Evolutionary conservation across 23 tunicate species (phyloP), one percentile per base, ranked within the genome.

Genomic region (Ascidia mentula): DNA sequence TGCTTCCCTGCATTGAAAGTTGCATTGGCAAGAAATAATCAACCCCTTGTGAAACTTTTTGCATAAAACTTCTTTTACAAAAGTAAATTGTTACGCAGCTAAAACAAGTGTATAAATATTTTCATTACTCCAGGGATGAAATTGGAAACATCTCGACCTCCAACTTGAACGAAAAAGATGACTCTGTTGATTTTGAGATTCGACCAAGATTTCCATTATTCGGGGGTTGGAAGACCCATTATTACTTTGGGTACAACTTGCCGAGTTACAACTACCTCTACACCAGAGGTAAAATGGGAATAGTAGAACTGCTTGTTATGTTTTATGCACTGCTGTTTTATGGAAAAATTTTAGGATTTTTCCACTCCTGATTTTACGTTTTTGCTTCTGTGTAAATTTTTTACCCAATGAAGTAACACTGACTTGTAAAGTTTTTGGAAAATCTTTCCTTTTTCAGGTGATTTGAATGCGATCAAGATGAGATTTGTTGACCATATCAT

Each of bases 91-190:
- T n/a, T n/a, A n/a, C n/a, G n/a, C n/a, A n/a, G n/a, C n/a, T n/a
- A n/a, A n/a, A n/a, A n/a, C n/a, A n/a, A n/a, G n/a, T n/a, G n/a
- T n/a, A n/a, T n/a, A n/a, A n/a, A n/a, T n/a, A n/a, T n/a, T n/a
- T n/a, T n/a, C n/a, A n/a, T n/a, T n/a, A n/a, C 34, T 36, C 5
- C 53, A 82, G 99, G 32, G 99, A 95, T 79, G 89, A 89, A 53
- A 95, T 95, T 70, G 99, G 99, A 31, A 95, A 95, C 84, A 95
- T 95, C 28, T 95, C 99, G 32, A 95, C 99, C 4, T 95, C 99
- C 15, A 87, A 89, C 74, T 80, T 95, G 6, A 36, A 74, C 37
- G 45, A 78, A 36, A 45, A 74, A 18, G 95, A 86, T 59, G 96
- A 90, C 30, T 83, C 96, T 2, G 99, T 90, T 30, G 99, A 95